Evolutionary conservation across 2,113 vertebrate species (phyloP), one percentile per base, ranked within the genome.

Genomic region (Scophthalmus maximus): DNA sequence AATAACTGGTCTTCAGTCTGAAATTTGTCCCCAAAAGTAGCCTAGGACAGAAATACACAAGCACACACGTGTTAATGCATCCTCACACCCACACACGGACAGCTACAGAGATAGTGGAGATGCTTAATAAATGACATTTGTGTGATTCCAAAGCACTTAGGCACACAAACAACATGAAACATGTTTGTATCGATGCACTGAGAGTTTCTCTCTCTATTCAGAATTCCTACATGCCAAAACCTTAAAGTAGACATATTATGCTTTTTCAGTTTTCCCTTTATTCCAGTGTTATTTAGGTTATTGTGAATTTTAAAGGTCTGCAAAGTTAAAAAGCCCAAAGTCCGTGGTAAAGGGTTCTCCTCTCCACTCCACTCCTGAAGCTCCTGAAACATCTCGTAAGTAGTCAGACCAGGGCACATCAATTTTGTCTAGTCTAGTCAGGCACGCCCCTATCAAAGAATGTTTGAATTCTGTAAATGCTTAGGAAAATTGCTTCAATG

Each of bases 151-250:
- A 26, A 30, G 55, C 68, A 42, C 36, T 34, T 4, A 29, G 51
- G 60, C 50, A 73, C 65, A 63, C 53, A 63, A 44, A 18, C 49
- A 47, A 27, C 42, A 62, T 56, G 51, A 77, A 66, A 76, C 25
- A 30, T 2, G 53, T 52, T 23, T 3, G 7, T 0, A 27, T 34
- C 49, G 6, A 20, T 2, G 5, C 5, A 5, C 15, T 27, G n/a
- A 62, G 53, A 49, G 12, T 42, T n/a, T 5, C 42, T 77, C 59
- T 64, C 56, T 73, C 29, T 32, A 12, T 18, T 42, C 23, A 0
- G 29, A 64, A 18, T 52, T 76, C 52, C 64, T 51, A 36, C 34
- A 47, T 27, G 22, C 67, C 6, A n/a, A 7, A 38, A 38, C 20
- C 3, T 2, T 7, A 59, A 64, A 6, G 26, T 1, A 32, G 29